Base-by-base conservation (phyloP, 1,140 invertebrate species). In the Drosophila erecta region DNA sequence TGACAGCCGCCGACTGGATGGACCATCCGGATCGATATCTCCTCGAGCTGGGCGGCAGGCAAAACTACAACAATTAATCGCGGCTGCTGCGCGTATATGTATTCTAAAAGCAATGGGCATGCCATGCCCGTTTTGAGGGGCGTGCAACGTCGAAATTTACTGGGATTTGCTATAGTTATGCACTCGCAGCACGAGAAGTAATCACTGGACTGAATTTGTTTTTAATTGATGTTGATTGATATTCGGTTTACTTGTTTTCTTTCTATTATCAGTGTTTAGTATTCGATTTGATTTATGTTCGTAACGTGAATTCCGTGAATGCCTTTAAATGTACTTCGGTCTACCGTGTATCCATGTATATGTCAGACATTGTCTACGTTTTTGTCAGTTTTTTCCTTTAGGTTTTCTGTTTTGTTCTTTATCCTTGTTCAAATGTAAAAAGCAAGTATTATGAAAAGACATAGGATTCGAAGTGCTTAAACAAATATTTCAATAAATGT, bases 11-110 rank as follows among this genome's bases (percentile, higher is more conserved):
- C 17, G 97, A 98, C 90, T 98, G 97, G 97, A 94, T 97, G 72
- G 97, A 98, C 91, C 97, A 98, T 94, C 97, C 97, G 3, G 97
- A 98, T 93, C 94, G 97, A 65, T 94, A 94, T 92, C 93, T 98
- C 35, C 93, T 98, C 51, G 96, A 98, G 92, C 93, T 98, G 76
- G 97, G 96, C 14, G 97, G 97, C 17, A 93, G 96, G 41, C 94
- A 95, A 30, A 95, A 96, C 77, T 97, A 97, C 81, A 94, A 94
- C 79, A 93, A 92, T 41, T 91, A 74, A 78, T 59, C 24, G 44
- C n/a, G 54, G 47, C 15, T 38, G 58, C 61, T 76, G 71, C 79
- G 75, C 78, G 64, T 75, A 61, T 67, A 38, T 51, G 35, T 50
- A 51, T 60, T 73, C 49, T 33, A 24, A 66, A 66, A 66, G 69